Percentiles rank a stretch among this genome's conserved stretches.
These are phyloP conservation scores for Anagrus nilaparvatae DNA, from an alignment of 1,140 invertebrate species.

Conservation along the genomic window DNA sequence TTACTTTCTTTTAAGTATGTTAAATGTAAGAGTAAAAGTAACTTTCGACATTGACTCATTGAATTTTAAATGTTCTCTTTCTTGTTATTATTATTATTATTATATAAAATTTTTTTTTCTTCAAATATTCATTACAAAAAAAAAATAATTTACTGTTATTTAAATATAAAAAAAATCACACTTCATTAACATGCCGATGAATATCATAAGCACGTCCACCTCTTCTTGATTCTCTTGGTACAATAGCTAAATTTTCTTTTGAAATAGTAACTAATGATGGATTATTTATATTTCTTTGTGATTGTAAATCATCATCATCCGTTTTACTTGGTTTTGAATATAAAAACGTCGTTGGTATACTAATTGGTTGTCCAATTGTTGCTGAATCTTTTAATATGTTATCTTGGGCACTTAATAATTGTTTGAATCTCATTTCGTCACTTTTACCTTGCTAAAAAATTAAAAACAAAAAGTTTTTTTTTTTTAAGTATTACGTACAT, in stretches of 20 bases:
- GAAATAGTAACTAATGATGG: slow-evolving; percentile 8
- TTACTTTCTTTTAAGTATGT: no score
- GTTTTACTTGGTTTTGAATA: slow-evolving; percentile 27
- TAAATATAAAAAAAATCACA: slow-evolving; percentile 19
- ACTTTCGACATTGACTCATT: no score
- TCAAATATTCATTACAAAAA: no score
- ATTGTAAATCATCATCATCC: slow-evolving; percentile 16
- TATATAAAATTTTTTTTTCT: slow-evolving; percentile 5
- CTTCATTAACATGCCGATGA: slow-evolving; percentile 39
- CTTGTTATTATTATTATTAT: not conserved
- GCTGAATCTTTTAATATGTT: slow-evolving; percentile 37
- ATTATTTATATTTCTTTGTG: no score
- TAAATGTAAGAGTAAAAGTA: no score
- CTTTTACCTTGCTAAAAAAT: slow-evolving; percentile 28
- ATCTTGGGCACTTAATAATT: slow-evolving; percentile 37
- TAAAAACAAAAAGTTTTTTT: no score
- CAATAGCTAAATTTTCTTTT: slow-evolving; percentile 24
- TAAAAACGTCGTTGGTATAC: slow-evolving; percentile 33
- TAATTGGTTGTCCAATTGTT: slow-evolving; percentile 28
- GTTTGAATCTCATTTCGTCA: slow-evolving; percentile 37
- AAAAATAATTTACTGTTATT: no score
- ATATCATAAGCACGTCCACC: slow-evolving; percentile 40
- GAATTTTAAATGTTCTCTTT: no score
- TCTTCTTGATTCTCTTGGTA: slow-evolving; percentile 34
- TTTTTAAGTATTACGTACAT: no score